Evolutionary conservation across 2,113 vertebrate species (phyloP).

Genomic region (Echinops telfairi): DNA sequence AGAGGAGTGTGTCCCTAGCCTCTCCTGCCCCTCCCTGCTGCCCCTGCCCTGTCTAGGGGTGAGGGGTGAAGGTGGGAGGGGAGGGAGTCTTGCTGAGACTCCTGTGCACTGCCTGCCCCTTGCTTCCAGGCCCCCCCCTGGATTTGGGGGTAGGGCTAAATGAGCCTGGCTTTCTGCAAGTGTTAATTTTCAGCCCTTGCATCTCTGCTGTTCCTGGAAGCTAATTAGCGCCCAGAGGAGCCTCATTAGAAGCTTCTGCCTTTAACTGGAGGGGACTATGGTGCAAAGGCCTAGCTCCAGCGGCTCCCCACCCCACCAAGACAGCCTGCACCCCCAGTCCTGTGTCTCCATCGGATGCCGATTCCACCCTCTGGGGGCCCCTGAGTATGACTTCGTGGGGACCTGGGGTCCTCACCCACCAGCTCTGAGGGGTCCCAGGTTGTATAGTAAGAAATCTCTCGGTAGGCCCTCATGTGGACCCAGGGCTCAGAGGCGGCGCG

Average conservation of each 20-base stretch:
- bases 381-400: neutral
- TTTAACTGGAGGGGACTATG: neutral
- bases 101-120: too few relatives aligned
- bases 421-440: neutral
- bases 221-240: slow-evolving; percentile 62
- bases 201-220: slow-evolving; percentile 64
- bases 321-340: neutral
- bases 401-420: neutral
- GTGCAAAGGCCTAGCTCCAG: neutral
- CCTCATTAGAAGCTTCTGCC: slow-evolving; percentile 45
- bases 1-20: neutral
- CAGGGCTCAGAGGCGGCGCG: neutral
- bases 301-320: neutral
- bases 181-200: slow-evolving; percentile 34
- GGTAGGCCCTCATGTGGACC: neutral
- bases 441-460: rapidly evolving
- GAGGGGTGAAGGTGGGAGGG: neutral
- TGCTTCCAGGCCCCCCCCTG: too few relatives aligned
- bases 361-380: too few relatives aligned
- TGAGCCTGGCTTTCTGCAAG: neutral
- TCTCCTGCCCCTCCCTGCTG: neutral
- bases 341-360: too few relatives aligned
- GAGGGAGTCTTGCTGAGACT: neutral
- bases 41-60: neutral
- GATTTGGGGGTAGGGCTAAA: neutral